Percentiles rank a stretch among this genome's conserved stretches.
These are phyloP conservation scores for Allacma fusca DNA, from an alignment of 2,888 invertebrate genomes.

Conservation along the genomic window DNA sequence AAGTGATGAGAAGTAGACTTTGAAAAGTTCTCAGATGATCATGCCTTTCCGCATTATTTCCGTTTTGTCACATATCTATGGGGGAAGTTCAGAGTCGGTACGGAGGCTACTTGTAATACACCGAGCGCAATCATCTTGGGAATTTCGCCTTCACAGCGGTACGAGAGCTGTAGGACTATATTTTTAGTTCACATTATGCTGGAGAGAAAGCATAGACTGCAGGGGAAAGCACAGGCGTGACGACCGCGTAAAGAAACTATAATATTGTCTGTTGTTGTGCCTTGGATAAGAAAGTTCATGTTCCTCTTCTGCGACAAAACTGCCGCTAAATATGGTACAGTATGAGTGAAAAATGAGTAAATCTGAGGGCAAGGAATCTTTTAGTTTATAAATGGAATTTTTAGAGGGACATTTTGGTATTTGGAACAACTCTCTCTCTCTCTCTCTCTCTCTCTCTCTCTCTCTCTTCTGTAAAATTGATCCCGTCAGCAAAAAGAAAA, in stretches of 20 bases:
- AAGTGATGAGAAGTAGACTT: conserved; percentile 2
- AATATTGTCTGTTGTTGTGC: too few species aligned
- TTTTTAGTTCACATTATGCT: too few species aligned
- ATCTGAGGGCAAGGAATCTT: neutral
- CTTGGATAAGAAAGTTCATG: too few species aligned
- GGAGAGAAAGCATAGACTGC: too few species aligned
- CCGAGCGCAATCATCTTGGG: neutral
- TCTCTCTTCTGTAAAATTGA: neutral
- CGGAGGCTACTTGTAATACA: neutral
- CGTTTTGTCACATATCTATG: neutral
- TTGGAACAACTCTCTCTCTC: neutral
- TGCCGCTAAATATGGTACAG: too few species aligned
- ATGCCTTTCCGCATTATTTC: conserved; percentile 16
- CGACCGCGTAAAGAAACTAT: too few species aligned
- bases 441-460: neutral
- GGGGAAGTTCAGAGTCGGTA: neutral
- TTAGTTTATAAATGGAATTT: neutral
- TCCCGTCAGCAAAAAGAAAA: neutral
- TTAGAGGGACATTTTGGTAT: neutral
- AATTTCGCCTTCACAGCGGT: neutral
- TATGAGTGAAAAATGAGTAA: neutral
- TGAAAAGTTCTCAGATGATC: neutral
- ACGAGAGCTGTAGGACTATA: too few species aligned
- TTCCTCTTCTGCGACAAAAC: too few species aligned
- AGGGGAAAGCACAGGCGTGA: too few species aligned